Evolutionary conservation across 2,113 vertebrate species (phyloP).

Genomic region (Neolamprologus brichardi): DNA sequence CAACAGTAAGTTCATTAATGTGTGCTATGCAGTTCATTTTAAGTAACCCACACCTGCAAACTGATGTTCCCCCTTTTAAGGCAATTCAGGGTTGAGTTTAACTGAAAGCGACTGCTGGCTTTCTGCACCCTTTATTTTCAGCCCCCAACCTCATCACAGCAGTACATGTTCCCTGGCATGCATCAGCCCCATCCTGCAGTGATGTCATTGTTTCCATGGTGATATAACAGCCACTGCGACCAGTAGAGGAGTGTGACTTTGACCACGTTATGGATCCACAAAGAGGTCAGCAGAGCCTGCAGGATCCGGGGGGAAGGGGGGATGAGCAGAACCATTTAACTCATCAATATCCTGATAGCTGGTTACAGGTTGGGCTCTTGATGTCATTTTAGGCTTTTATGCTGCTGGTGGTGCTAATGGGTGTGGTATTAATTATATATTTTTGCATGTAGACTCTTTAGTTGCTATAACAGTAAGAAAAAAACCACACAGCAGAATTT

Average conservation of each 20-base stretch:
- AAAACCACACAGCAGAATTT: background rate
- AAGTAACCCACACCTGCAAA: background rate
- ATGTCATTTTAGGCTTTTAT: background rate
- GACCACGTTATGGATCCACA: conserved; percentile 34
- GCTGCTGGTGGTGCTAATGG: background rate
- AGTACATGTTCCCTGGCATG: background rate
- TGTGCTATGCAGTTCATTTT: background rate
- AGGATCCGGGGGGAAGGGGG: background rate
- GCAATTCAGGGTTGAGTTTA: background rate
- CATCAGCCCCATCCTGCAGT: background rate
- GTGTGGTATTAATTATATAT: background rate
- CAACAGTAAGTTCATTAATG: background rate
- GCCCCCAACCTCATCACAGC: background rate
- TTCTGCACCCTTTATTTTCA: background rate
- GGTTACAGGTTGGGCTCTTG: background rate
- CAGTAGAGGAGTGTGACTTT: conserved; percentile 4
- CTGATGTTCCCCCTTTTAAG: background rate
- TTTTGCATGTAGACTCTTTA: background rate
- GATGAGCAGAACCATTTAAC: conserved; percentile 25
- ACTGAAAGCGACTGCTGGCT: background rate
- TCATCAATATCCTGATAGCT: conserved; percentile 33
- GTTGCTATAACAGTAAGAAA: background rate
- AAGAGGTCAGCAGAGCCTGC: conserved; percentile 43
- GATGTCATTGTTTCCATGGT: conserved; percentile 52
- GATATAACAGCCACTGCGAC: background rate